These are phyloP conservation scores for Chymomyza caudatula DNA, from an alignment of 2,888 invertebrate species.

Conservation along the genomic window DNA sequence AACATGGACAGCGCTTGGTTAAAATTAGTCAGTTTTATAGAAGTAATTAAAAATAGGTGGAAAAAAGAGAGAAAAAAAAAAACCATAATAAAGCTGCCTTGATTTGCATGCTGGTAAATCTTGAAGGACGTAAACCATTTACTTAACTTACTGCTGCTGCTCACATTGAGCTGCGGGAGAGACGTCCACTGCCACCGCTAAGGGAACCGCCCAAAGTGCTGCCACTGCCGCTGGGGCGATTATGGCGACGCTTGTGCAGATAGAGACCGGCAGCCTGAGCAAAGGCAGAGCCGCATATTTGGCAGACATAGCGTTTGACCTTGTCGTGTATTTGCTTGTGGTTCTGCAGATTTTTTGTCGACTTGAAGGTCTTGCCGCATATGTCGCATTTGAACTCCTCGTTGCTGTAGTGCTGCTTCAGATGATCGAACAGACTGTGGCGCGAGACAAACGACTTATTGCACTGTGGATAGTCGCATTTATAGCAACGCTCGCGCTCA, in stretches of 20 bases:
- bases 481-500: constrained; percentile 63
- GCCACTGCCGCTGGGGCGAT: constrained; percentile 64
- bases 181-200: constrained; percentile 56
- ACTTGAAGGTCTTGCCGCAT: constrained; percentile 74
- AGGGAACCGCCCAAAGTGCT: constrained; percentile 11
- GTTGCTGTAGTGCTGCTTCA: constrained; percentile 68
- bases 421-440: constrained; percentile 64
- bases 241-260: constrained; percentile 74
- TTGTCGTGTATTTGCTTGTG: constrained; percentile 76
- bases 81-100: background rate
- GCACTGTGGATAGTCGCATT: constrained; percentile 71
- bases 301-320: constrained; percentile 74
- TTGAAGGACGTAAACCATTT: background rate
- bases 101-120: background rate
- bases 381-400: constrained; percentile 72
- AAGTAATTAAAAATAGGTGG: background rate
- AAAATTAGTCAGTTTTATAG: background rate
- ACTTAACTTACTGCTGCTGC: constrained; percentile 3
- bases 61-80: background rate
- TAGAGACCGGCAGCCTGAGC: constrained; percentile 76
- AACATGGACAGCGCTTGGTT: background rate
- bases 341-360: constrained; percentile 74
- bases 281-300: constrained; percentile 76
- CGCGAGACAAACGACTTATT: constrained; percentile 64
- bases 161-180: constrained; percentile 53